These are phyloP conservation scores for Haliclona indistincta DNA, from an alignment of 37 sponge, comb jelly and placozoan species.

Conservation along the genomic window DNA sequence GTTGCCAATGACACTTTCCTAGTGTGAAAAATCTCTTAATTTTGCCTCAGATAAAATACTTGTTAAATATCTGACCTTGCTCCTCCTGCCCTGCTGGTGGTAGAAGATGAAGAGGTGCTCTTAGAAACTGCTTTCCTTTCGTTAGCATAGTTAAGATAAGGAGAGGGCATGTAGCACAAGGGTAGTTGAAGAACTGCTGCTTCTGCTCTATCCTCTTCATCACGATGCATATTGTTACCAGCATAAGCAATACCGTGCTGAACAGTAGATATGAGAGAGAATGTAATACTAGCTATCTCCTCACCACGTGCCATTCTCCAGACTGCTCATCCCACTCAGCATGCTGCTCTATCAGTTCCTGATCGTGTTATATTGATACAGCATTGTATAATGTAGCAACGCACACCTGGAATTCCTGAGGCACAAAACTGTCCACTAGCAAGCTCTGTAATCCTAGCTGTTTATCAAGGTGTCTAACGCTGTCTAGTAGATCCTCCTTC, in stretches of 20 bases:
- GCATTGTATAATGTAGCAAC: conserved; percentile 9
- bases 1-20: neutral
- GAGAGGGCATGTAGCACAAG: neutral
- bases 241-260: conserved; percentile 95
- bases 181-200: conserved; percentile 28
- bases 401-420: conserved; percentile 81
- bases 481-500: conserved; percentile 77
- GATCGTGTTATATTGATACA: neutral
- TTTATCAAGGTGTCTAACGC: conserved; percentile 74
- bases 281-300: neutral
- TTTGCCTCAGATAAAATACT: conserved; percentile 24
- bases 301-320: conserved; percentile 97
- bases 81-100: neutral
- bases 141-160: no score
- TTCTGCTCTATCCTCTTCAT: conserved; percentile 27
- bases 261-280: neutral
- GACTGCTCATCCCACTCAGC: conserved; percentile 91
- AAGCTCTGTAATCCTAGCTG: conserved; percentile 79
- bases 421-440: conserved; percentile 75
- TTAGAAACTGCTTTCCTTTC: no score
- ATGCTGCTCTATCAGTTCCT: conserved; percentile 72
- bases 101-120: neutral
- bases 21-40: conserved; percentile 2
- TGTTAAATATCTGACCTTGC: no score
- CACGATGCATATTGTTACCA: conserved; percentile 96